Evolutionary conservation across 2,888 invertebrate genomes (phyloP).

Genomic region (Amiota mariae): DNA sequence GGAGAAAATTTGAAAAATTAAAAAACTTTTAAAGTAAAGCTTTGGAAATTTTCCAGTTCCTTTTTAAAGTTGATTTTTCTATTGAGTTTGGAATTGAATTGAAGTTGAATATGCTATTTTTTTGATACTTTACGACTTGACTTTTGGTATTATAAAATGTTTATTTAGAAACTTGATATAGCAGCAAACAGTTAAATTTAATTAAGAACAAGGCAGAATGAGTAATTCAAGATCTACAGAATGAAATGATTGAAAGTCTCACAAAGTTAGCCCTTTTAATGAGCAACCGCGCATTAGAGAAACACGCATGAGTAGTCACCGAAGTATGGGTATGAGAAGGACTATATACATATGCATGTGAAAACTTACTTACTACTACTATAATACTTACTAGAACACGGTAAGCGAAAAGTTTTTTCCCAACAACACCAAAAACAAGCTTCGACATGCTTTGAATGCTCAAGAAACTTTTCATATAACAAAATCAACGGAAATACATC

Average conservation of each 20-base stretch:
- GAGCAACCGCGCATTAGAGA: constrained; percentile 49
- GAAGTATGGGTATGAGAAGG: constrained; percentile 31
- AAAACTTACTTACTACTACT: constrained; percentile 34
- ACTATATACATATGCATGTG: constrained; percentile 5
- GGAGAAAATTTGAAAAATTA: no score
- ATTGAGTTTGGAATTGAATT: no score
- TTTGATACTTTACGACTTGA: constrained; percentile 2
- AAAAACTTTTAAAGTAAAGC: no score
- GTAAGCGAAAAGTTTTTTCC: constrained; percentile 53
- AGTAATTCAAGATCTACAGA: background rate
- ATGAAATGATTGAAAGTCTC: no score
- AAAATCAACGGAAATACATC: constrained; percentile 60
- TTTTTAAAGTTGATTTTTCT: background rate
- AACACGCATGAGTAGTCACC: constrained; percentile 56
- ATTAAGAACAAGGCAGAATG: constrained; percentile 50
- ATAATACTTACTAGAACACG: constrained; percentile 51
- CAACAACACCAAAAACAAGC: constrained; percentile 29
- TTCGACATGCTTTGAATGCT: constrained; percentile 37
- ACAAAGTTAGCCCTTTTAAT: no score
- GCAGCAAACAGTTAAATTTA: constrained; percentile 63
- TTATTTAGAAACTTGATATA: background rate
- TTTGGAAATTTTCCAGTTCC: no score
- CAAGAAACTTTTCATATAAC: constrained; percentile 63
- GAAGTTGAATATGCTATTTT: background rate
- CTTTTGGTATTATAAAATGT: background rate